Evolutionary conservation across 1,140 invertebrate species (phyloP), one percentile per base, ranked within the genome.

Genomic region (Adelges cooleyi): DNA sequence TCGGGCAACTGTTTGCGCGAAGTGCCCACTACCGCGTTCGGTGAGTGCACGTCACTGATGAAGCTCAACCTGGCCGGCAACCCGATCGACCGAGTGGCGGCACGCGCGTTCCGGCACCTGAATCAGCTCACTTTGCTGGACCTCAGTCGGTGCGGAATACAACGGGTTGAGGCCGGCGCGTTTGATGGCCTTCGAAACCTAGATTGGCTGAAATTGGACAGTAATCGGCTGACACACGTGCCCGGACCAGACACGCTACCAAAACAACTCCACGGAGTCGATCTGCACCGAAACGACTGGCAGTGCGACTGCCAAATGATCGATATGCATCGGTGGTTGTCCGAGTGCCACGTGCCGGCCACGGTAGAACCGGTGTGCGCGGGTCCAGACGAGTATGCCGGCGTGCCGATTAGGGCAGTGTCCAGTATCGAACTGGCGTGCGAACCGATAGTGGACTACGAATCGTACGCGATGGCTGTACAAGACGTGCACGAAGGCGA

Each of bases 221-320:
- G 84, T 65, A 95, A 95, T 76, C 81, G 81, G 68, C 78, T 95
- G 65, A 81, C 80, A 18, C 83, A 79, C 69, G 80, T 90, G 67
- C 78, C 81, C 71, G 86, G 85, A 17, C 75, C 77, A 29, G 78
- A 82, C 67, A 83, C 87, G 66, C 77, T 92, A 38, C 85, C 86
- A 2, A 81, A 83, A 65, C 81, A 80, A 48, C 75, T 93, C 38
- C 83, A 87, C 67, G 87, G 86, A 40, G 80, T 92, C 25, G 84
- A 86, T 59, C 76, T 94, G 23, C 85, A 93, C 71, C 85, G 85
- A 70, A 95, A 95, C 78, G 84, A 87, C 48, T 95, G 91, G 91
- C 79, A 82, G 48, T 95, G 91, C 74, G 88, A 93, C 72, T 95
- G 91, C 73, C 80, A 83, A 59, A 76, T 93, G 48, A 74, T 84